A percentile compares a stretch with the other conserved stretches of the same genome.
Conservation (phyloP, 2,113 vertebrate genomes). For the Agapornis roseicollis region DNA sequence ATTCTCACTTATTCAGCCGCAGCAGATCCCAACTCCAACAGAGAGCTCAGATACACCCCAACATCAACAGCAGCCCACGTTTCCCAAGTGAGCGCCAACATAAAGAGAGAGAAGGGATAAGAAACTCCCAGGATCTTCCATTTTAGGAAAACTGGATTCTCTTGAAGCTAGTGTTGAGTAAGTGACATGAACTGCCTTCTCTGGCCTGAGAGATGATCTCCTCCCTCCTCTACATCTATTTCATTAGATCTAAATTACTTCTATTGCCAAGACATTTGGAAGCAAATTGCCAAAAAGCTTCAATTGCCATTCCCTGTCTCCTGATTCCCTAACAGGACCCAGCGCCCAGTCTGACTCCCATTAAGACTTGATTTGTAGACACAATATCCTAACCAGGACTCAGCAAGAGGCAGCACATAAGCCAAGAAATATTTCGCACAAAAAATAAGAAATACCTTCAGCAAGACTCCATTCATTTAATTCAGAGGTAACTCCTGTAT, state of each 20-base stretch:
- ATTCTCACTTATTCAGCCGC: background rate
- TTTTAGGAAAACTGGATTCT: background rate
- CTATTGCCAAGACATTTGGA: constrained; percentile 7
- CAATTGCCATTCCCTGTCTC: background rate
- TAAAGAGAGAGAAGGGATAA: background rate
- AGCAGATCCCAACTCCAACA: background rate
- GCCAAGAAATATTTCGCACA: background rate
- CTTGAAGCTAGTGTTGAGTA: background rate
- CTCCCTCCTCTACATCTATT: background rate
- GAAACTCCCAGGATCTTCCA: background rate
- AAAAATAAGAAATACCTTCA: background rate
- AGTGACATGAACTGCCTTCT: background rate
- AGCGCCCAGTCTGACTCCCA: background rate
- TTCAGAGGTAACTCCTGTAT: background rate
- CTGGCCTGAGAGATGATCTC: background rate
- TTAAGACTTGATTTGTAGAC: background rate
- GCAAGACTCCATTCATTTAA: background rate
- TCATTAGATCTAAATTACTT: background rate
- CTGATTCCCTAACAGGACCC: background rate
- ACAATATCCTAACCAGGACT: background rate
- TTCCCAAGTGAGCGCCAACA: background rate
- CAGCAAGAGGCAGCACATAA: background rate
- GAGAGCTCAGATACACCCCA: background rate
- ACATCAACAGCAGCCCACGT: background rate
- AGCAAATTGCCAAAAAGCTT: background rate